Base-by-base conservation (phyloP, 2,113 vertebrate genomes). In the Zapus hudsonius region DNA sequence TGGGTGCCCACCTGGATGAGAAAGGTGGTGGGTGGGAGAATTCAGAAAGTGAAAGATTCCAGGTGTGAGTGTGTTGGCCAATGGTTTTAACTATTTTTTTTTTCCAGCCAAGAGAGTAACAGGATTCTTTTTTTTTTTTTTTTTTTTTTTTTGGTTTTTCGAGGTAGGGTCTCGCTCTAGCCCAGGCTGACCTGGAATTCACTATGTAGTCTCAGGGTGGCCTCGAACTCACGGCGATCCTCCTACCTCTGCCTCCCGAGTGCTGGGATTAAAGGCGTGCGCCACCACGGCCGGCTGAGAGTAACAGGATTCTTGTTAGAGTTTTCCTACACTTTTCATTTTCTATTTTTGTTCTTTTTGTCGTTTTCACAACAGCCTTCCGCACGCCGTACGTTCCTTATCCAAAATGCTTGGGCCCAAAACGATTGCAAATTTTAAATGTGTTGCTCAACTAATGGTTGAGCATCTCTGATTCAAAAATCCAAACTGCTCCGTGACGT, bases 291-390 rank as follows among this genome's bases (percentile, higher is more conserved):
- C n/a, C n/a, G n/a, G n/a, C n/a, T n/a, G n/a, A n/a, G n/a, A 69
- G 38, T 47, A 42, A 80, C 36, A 16, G 22, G 33, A 47, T 87
- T 76, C 55, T 82, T 36, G 59, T 61, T 42, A 38, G 44, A 38
- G 3, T 79, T 81, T 52, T 57, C n/a, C 67, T 61, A 40, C 25
- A 52, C 70, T 81, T 75, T 86, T 5, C 44, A 11, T 57, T 69
- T 90, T 76, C 82, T 82, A 5, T 27, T 70, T 69, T 85, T 69
- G 17, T 76, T 84, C 59, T 66, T 84, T 12, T 85, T 89, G 76
- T 64, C 33, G 38, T 83, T 78, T 75, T 79, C 59, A 9, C 20
- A 15, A n/a, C 55, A 66, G 11, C 31, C 16, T 78, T 66, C 29
- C 67, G 15, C n/a, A 72, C 3, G 36, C 13, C 33, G 17, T 38